These are phyloP conservation scores for Acrossocheilus fasciatus DNA, from an alignment of 2,797 vertebrate genomes.

Conservation along the genomic window DNA sequence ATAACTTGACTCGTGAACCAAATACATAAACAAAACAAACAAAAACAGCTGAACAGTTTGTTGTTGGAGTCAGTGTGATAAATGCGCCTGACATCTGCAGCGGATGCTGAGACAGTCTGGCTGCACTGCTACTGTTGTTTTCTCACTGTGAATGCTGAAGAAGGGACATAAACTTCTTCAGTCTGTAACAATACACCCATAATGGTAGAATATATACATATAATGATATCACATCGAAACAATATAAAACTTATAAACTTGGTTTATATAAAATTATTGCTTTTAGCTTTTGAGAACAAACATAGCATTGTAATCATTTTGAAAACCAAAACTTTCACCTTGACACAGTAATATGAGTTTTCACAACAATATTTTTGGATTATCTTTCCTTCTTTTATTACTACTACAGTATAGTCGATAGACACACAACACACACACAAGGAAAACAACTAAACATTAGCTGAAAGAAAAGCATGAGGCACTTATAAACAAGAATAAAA, in stretches of 20 bases:
- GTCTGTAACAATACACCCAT: background rate
- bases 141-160: background rate
- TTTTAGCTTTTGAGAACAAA: conserved; percentile 18
- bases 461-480: background rate
- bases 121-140: background rate
- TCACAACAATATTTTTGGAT: conserved; percentile 26
- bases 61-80: conserved; percentile 1
- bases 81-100: background rate
- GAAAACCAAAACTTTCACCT: background rate
- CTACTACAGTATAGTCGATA: conserved; percentile 30
- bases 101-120: conserved; percentile 1
- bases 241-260: conserved; percentile 2
- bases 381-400: conserved; percentile 8
- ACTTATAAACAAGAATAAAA: background rate
- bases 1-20: background rate
- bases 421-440: conserved; percentile 1
- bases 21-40: conserved; percentile 3
- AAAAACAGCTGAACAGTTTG: background rate
- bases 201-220: background rate
- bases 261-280: conserved; percentile 14
- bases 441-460: background rate
- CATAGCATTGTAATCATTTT: background rate
- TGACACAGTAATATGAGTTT: conserved; percentile 1
- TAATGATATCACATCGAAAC: conserved; percentile 3
- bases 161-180: background rate